A percentile compares a stretch with the other conserved stretches of the same genome.
These are phyloP conservation scores for Drosophila asahinai DNA, from an alignment of 1,140 invertebrate species.

Conservation along the genomic window DNA sequence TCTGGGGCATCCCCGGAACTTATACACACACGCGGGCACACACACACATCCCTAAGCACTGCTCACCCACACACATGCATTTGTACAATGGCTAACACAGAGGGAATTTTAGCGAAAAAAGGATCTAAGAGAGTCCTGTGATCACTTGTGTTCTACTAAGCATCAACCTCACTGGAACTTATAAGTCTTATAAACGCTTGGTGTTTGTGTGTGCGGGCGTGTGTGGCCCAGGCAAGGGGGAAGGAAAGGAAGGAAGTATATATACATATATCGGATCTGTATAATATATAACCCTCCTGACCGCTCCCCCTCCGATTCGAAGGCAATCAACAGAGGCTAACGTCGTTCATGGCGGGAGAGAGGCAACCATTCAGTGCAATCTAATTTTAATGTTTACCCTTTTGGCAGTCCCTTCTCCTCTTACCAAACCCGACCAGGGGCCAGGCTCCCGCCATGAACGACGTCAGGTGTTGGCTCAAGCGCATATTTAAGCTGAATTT, in stretches of 20 bases:
- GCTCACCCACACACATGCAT: slow-evolving; percentile 30
- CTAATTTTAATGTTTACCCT: slow-evolving; percentile 41
- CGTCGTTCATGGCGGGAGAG: slow-evolving; percentile 60
- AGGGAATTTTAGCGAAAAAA: slow-evolving; percentile 8
- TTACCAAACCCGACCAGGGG: slow-evolving; percentile 26
- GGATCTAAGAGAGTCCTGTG: slow-evolving; percentile 2
- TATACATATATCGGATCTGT: neutral
- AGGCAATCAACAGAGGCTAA: slow-evolving; percentile 79
- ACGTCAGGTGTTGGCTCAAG: slow-evolving; percentile 82
- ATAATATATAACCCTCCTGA: neutral
- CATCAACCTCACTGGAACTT: slow-evolving; percentile 1
- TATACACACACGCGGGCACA: slow-evolving; percentile 42
- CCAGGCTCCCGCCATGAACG: slow-evolving; percentile 62
- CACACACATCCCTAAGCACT: slow-evolving; percentile 41
- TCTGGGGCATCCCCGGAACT: neutral
- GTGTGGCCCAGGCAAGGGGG: slow-evolving; percentile 10
- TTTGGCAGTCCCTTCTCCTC: slow-evolving; percentile 25
- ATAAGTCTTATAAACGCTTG: slow-evolving; percentile 10
- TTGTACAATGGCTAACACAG: slow-evolving; percentile 37
- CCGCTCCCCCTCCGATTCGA: slow-evolving; percentile 19
- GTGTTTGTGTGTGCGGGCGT: slow-evolving; percentile 28
- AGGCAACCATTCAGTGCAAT: slow-evolving; percentile 33
- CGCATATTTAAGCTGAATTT: slow-evolving; percentile 37
- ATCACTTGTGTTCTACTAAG: slow-evolving; percentile 35
- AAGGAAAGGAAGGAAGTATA: slow-evolving; percentile 15